Conservation (phyloP, 2,797 vertebrate species). For the Brachyrhaphis roseni region DNA sequence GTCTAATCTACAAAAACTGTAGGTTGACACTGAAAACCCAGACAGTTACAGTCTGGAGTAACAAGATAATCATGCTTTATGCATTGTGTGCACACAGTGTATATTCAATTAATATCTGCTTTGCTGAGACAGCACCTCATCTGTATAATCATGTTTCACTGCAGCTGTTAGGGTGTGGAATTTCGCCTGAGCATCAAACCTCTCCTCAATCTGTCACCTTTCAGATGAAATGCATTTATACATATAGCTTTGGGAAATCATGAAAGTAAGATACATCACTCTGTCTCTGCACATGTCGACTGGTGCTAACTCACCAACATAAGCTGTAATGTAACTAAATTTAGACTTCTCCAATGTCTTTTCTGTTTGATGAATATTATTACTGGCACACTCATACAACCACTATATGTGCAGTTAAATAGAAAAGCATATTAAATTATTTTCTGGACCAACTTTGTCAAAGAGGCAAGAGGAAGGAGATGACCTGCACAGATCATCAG, state of each 20-base stretch:
- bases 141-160: constrained; percentile 16
- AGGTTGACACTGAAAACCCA: not conserved
- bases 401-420: not conserved
- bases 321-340: not conserved
- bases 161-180: constrained; percentile 12
- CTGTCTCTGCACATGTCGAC: not conserved
- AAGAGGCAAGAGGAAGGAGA: not conserved
- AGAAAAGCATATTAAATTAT: not conserved
- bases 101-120: constrained; percentile 7
- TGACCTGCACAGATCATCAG: not conserved
- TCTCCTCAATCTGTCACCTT: not conserved
- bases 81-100: constrained; percentile 1
- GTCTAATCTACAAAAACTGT: not conserved
- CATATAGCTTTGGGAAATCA: not conserved
- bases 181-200: constrained; percentile 15
- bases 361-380: not conserved
- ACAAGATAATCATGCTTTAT: not conserved
- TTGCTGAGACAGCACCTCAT: constrained; percentile 6
- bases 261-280: constrained; percentile 5
- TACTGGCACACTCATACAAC: not conserved
- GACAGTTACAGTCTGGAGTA: not conserved
- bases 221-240: constrained; percentile 14
- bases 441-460: not conserved
- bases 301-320: not conserved
- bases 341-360: not conserved